phyloP scores from a whole-genome alignment of 2,113 vertebrate genomes.

The Neogobius melanostomus region DNA sequence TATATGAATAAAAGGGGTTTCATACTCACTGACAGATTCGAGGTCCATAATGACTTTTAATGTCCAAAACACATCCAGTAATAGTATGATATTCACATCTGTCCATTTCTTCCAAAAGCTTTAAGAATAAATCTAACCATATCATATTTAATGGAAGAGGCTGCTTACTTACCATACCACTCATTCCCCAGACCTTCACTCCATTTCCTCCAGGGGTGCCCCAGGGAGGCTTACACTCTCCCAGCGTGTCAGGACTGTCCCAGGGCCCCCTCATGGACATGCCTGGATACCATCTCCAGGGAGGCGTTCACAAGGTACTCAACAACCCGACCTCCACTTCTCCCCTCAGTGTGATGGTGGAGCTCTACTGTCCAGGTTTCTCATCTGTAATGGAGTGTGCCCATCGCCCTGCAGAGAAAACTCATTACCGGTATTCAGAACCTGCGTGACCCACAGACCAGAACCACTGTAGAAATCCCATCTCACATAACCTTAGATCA shows the following conservation, averaged over 20 bases:
- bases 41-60: no score
- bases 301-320: neutral
- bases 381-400: constrained; percentile 5
- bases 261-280: constrained; percentile 2
- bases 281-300: constrained; percentile 1
- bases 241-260: neutral
- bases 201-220: neutral
- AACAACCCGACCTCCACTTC: neutral
- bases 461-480: constrained; percentile 7
- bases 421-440: constrained; percentile 5
- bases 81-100: no score
- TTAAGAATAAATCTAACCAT: neutral
- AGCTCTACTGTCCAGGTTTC: neutral
- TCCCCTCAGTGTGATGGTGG: neutral
- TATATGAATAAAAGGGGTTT: no score
- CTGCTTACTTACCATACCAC: neutral
- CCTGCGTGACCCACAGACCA: constrained; percentile 1
- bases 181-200: neutral
- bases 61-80: no score
- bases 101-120: no score
- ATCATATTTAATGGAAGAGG: neutral
- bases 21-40: no score
- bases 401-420: constrained; percentile 8
- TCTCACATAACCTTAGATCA: neutral
- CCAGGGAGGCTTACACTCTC: neutral